Evolutionary conservation across 92 coral and sea anemone species (phyloP), one percentile per base, ranked within the genome.

Genomic region (Montipora capitata): DNA sequence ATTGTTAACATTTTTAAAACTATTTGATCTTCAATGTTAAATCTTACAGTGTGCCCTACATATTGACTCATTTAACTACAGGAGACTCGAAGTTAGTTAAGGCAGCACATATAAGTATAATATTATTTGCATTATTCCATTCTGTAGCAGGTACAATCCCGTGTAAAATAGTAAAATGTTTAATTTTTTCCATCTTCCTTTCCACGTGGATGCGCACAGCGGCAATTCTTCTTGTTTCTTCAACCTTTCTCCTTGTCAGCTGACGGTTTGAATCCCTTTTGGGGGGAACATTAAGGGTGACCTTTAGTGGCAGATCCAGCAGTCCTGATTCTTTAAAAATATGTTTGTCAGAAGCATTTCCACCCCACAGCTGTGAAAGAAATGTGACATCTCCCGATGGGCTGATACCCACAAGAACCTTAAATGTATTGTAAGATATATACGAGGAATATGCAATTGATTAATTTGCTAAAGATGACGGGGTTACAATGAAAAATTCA

Each of bases 321-420:
- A 76, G 15, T 4, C 84, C 89, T 15, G 49, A 2, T 64, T 82
- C 74, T 27, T 62, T 74, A 14, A 76, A 72, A 74, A 89, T 89
- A 4, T 83, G 85, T 80, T 61, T 76, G 81, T 89, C 89, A 84
- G 93, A 89, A 17, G 92, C 72, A 88, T 81, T 76, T 2, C 85
- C 85, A 16, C 93, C 86, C 93, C 93, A 89, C 7, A 83, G 39
- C 56, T 73, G 43, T 3, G 85, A 76, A 3, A 90, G 11, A 27
- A 77, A 84, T 49, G 77, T 84, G 40, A 84, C 78, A 40, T 56
- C 85, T n/a, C 93, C 93, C 15, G 84, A 52, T 7, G 93, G 93
- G 15, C 85, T 84, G 66, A 90, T 90, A 10, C 89, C 89, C 10
- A 89, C 93, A 5, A 89, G 87, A 14, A 87, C 54, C 71, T 87